Percentiles rank a stretch among this genome's conserved stretches.
phyloP scores from a whole-genome alignment of 1,140 invertebrate genomes.

The Leptinotarsa defecta region DNA sequence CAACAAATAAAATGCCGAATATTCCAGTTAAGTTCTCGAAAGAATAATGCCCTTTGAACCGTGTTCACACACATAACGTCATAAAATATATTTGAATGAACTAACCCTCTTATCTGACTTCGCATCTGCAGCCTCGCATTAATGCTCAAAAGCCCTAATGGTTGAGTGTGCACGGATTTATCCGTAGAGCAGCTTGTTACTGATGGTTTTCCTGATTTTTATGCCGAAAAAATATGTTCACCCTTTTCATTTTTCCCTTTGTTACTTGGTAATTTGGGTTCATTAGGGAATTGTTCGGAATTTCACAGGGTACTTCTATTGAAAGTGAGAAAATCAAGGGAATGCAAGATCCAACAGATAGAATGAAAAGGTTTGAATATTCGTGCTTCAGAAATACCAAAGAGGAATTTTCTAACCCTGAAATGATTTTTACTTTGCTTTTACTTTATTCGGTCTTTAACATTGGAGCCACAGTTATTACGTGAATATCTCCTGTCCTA shows the following conservation, averaged over 20 bases:
- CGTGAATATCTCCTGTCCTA: too few species aligned
- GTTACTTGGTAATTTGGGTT: background rate
- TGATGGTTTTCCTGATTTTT: constrained; percentile 2
- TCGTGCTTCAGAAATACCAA: too few species aligned
- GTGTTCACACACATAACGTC: constrained; percentile 7
- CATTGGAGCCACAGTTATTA: too few species aligned
- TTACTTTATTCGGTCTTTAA: too few species aligned
- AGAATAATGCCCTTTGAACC: constrained; percentile 5
- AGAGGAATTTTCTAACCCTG: too few species aligned
- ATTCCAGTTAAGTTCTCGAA: background rate
- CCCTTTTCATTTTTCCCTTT: constrained; percentile 1
- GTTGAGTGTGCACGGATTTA: background rate
- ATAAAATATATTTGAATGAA: constrained; percentile 9
- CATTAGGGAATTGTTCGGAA: background rate
- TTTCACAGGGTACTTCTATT: too few species aligned
- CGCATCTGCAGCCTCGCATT: background rate
- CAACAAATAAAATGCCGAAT: background rate
- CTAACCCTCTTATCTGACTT: constrained; percentile 8
- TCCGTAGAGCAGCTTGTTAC: constrained; percentile 2
- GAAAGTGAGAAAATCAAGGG: too few species aligned
- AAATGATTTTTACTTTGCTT: too few species aligned
- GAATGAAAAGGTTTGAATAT: too few species aligned
- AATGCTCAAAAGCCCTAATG: constrained; percentile 6
- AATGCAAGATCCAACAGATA: too few species aligned
- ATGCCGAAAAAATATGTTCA: constrained; percentile 3